These are phyloP conservation scores for Scelioninae gen. 1 DNA, from an alignment of 2,888 invertebrate species.

Conservation along the genomic window DNA sequence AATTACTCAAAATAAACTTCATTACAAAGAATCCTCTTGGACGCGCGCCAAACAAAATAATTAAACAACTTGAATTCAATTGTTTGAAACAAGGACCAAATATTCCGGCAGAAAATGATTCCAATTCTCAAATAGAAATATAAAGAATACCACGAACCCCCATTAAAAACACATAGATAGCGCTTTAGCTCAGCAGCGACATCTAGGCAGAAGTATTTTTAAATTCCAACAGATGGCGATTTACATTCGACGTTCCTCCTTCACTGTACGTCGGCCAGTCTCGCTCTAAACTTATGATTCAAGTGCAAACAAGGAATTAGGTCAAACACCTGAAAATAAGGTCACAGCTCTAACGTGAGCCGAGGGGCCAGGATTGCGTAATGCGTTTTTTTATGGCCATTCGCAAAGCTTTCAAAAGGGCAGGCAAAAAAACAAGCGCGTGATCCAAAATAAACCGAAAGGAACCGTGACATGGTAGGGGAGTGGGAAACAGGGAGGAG, in stretches of 20 bases:
- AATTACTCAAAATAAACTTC: conserved; percentile 52
- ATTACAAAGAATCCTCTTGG: conserved; percentile 36
- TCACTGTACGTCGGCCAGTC: no score
- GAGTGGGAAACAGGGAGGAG: not conserved
- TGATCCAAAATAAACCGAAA: conserved; percentile 35
- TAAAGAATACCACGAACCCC: not conserved
- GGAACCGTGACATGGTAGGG: no score
- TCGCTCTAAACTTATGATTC: conserved; percentile 52
- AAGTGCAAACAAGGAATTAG: conserved; percentile 58
- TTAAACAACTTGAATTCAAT: conserved; percentile 23
- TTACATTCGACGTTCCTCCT: no score
- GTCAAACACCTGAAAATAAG: conserved; percentile 67
- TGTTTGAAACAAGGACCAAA: conserved; percentile 13
- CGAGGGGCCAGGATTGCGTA: conserved; percentile 37
- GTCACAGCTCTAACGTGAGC: conserved; percentile 50
- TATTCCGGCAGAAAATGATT: not conserved
- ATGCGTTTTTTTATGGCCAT: conserved; percentile 27
- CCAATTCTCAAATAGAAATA: no score
- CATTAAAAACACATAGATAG: not conserved
- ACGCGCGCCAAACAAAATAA: conserved; percentile 37
- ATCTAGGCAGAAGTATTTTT: no score
- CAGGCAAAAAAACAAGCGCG: conserved; percentile 8
- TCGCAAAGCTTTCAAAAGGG: not conserved
- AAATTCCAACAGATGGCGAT: no score
- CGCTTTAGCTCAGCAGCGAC: conserved; percentile 1